phyloP scores from a whole-genome alignment of 2,888 invertebrate genomes.

The Epicampocera succincta region DNA sequence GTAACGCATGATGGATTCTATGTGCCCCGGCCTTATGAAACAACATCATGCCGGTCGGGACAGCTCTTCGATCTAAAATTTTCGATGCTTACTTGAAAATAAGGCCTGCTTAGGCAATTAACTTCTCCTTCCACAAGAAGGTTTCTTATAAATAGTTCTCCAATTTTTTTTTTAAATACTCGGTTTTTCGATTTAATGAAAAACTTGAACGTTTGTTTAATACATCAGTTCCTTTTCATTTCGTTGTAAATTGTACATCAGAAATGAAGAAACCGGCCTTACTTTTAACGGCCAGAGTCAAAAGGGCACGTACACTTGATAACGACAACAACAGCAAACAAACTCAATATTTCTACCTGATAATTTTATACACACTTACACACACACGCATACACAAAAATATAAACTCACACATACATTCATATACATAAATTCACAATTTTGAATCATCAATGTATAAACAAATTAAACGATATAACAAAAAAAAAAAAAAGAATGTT shows the following conservation, averaged over 20 bases:
- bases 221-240: no score
- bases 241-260: neutral
- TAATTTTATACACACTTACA: conserved; percentile 31
- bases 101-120: no score
- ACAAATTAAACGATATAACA: conserved; percentile 44
- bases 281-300: conserved; percentile 1
- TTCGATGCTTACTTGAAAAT: no score
- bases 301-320: conserved; percentile 38
- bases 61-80: no score
- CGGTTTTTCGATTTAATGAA: no score
- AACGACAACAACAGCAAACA: conserved; percentile 19
- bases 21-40: no score
- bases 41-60: no score
- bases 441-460: conserved; percentile 58
- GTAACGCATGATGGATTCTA: no score
- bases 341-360: conserved; percentile 45
- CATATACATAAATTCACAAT: conserved; percentile 29
- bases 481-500: conserved; percentile 35
- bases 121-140: no score
- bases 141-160: no score
- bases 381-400: conserved; percentile 16
- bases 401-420: neutral
- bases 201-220: no score
- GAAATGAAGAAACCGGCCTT: conserved; percentile 13
- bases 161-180: no score